Base-by-base conservation (phyloP, 2,113 vertebrate genomes). In the Chiloscyllium plagiosum region DNA sequence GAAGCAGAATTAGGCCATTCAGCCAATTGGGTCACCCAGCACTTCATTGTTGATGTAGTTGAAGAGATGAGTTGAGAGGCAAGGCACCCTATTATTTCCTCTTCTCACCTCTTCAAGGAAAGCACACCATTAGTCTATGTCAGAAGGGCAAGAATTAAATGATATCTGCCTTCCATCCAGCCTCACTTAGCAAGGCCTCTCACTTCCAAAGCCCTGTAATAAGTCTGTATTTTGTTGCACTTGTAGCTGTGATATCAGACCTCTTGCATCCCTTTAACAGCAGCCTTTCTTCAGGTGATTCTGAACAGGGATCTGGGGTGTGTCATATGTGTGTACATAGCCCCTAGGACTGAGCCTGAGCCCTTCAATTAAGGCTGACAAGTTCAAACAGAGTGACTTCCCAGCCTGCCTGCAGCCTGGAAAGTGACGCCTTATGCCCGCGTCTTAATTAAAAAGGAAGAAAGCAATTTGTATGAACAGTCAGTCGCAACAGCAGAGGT, bases 401-500 rank as follows among this genome's bases (percentile, higher is more conserved):
- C 29, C 61, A 42, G 61, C 89, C 61, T 8, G 89, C 89, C 89
- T 20, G 89, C 61, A 93, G 89, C 89, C 19, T 93, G 89, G 89
- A 93, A 93, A 93, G 89, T 68, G 89, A 93, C 61, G 87, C 65
- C 33, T 68, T 93, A 19, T 22, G 61, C 89, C 17, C 4, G 37
- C 20, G n/a, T 93, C 61, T 93, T 93, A 93, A 93, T 93, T 93
- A 93, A 93, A 66, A 65, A 93, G 89, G 89, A 93, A 93, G n/a
- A 37, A 68, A 65, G 89, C 89, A 93, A 93, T 93, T 93, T 93
- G 89, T 93, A 93, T 93, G 61, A 93, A 68, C 61, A 93, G 89
- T 68, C 61, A 93, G 15, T 19, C 20, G 61, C 61, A 66, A 68
- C 61, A 66, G 61, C 61, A 93, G 66, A 66, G n/a, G 33, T 19